Base-by-base conservation (phyloP, 2,888 invertebrate genomes). In the Conomelus anceps region DNA sequence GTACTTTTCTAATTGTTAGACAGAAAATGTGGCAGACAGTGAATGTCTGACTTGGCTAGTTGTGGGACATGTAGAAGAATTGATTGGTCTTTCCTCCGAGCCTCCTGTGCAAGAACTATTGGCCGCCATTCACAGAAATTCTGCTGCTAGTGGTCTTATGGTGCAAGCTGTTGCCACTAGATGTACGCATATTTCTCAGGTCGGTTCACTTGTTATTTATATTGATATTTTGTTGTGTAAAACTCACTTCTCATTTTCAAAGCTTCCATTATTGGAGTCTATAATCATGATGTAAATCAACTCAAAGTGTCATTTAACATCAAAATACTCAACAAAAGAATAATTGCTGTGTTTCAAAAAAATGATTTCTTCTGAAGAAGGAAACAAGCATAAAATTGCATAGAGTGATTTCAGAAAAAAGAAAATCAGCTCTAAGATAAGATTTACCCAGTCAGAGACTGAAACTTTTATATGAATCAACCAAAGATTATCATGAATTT, bases 1-100 rank as follows among this genome's bases (percentile, higher is more conserved):
- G n/a, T 63, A 1, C 20, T 89, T 89, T 91, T 90, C 90, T 90
- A 89, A n/a, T 89, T 93, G 94, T 89, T 92, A 96, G 96, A 94
- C 95, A 91, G 96, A 96, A 92, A 97, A 97, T 92, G 93, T 96
- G 22, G 94, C 94, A 84, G 96, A 97, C 93, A 96, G 95, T 0
- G 96, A 97, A 26, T 96, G 96, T 91, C 93, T 97, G 89, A 95
- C 96, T 0, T 97, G 97, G 97, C 93, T 97, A 13, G 93, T 98
- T n/a, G 95, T 95, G 13, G 96, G 96, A 92, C 95, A 97, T 90
- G 95, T 96, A 0, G 94, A 95, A 91, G 94, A 96, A 84, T 93
- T 97, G 0, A 95, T 97, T 3, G 93, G 94, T 63, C 94, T 96
- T 89, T 95, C 95, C 29, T 93, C 94, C 0, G 97, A 97, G 92